Conservation (phyloP, 2,888 invertebrate species). For the Creontiades dilutus region DNA sequence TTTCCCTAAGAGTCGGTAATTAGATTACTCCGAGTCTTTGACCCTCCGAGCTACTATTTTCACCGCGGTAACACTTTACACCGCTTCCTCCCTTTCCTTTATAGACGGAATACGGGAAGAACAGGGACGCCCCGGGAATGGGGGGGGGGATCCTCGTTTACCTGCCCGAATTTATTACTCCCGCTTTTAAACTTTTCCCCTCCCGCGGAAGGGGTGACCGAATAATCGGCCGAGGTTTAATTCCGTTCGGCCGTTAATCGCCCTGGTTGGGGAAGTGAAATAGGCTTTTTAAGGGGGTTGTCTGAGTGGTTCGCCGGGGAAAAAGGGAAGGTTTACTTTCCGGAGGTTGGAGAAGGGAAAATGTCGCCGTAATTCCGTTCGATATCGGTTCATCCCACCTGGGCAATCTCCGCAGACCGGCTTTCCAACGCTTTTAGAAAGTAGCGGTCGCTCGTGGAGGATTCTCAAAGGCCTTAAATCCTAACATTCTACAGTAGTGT, state of each 20-base stretch:
- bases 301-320: neutral
- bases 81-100: neutral
- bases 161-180: constrained; percentile 33
- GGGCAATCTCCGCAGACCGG: no score
- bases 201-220: neutral
- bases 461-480: no score
- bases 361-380: neutral
- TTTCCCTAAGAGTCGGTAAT: constrained; percentile 66
- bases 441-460: no score
- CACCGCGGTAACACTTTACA: neutral
- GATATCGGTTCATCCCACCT: neutral
- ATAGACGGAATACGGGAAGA: neutral
- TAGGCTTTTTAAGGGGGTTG: constrained; percentile 22
- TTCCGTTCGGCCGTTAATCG: constrained; percentile 39
- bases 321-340: neutral
- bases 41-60: constrained; percentile 36
- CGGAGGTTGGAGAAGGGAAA: neutral
- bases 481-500: no score
- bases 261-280: neutral
- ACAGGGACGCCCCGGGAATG: no score
- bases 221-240: constrained; percentile 12
- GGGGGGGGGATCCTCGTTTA: neutral
- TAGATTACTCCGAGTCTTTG: constrained; percentile 43
- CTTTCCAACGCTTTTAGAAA: no score
- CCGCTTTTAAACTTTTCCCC: constrained; percentile 23